phyloP scores from a whole-genome alignment of 53 echinoderm and acorn worm genomes.

The Echinarachnius parma region DNA sequence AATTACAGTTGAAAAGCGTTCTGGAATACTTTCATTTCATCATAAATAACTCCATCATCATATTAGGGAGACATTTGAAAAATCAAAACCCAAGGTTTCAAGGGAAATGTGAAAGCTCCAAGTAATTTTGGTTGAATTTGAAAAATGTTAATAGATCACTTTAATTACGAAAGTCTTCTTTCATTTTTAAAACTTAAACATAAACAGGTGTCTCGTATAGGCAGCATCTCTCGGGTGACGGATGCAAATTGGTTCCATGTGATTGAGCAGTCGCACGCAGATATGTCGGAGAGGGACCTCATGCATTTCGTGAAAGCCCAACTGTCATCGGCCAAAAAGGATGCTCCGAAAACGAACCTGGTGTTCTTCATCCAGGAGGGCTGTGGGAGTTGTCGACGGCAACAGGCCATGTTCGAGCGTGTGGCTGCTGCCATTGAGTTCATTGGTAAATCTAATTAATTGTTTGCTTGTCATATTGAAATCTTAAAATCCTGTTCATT shows the following conservation, averaged over 20 bases:
- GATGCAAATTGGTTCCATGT: slow-evolving; percentile 61
- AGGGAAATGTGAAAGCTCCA: too few species aligned
- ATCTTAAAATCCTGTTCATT: too few species aligned
- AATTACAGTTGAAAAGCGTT: too few species aligned
- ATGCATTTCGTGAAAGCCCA: neutral
- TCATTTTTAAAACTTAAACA: neutral
- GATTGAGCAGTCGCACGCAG: slow-evolving; percentile 64
- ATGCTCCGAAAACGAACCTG: slow-evolving; percentile 51
- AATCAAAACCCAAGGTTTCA: too few species aligned
- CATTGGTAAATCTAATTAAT: slow-evolving; percentile 63
- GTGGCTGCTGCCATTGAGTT: slow-evolving; percentile 51
- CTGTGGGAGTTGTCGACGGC: slow-evolving; percentile 74
- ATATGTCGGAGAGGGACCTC: neutral
- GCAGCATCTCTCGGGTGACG: slow-evolving; percentile 51
- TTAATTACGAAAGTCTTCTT: too few species aligned
- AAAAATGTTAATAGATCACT: too few species aligned
- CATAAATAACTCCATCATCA: too few species aligned
- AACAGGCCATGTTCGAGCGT: slow-evolving; percentile 67
- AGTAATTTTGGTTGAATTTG: too few species aligned
- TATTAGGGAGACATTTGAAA: too few species aligned
- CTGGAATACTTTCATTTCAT: too few species aligned
- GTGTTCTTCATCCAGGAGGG: slow-evolving; percentile 75
- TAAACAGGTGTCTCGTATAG: slow-evolving; percentile 3
- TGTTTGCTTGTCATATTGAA: too few species aligned
- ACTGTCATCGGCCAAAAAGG: slow-evolving; percentile 23